Conservation (phyloP, 2,113 vertebrate species). For the Sylvia atricapilla region DNA sequence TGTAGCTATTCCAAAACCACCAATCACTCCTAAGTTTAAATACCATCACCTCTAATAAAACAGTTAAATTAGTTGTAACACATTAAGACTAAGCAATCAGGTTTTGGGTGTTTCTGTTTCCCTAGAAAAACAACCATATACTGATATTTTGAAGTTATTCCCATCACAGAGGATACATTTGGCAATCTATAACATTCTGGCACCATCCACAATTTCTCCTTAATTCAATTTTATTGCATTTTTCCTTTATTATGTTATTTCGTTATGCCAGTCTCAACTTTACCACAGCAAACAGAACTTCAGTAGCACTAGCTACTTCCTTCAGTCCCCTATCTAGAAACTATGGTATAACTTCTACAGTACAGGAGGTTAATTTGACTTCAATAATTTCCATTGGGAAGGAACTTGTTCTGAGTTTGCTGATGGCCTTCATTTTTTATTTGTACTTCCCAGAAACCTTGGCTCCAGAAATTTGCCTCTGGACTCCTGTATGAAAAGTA, state of each 20-base stretch:
- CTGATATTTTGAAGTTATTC: neutral
- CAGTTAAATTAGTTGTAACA: neutral
- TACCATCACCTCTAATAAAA: neutral
- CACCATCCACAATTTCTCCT: neutral
- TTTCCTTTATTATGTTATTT: neutral
- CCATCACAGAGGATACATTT: neutral
- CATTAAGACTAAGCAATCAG: neutral
- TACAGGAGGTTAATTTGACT: neutral
- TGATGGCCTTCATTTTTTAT: neutral
- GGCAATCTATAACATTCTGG: neutral
- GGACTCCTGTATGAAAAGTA: neutral
- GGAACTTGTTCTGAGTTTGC: neutral
- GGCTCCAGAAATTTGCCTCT: neutral
- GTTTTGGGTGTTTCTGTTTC: neutral
- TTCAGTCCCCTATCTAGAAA: neutral
- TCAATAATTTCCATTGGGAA: neutral
- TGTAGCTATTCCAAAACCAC: neutral
- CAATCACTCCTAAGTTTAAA: neutral
- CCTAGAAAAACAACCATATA: neutral
- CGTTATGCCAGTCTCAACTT: neutral
- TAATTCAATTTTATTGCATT: neutral
- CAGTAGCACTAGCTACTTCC: neutral
- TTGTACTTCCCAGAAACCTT: constrained; percentile 7
- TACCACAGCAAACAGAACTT: neutral
- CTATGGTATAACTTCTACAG: neutral